phyloP scores from a whole-genome alignment of 2,797 vertebrate species.

The Manis javanica region DNA sequence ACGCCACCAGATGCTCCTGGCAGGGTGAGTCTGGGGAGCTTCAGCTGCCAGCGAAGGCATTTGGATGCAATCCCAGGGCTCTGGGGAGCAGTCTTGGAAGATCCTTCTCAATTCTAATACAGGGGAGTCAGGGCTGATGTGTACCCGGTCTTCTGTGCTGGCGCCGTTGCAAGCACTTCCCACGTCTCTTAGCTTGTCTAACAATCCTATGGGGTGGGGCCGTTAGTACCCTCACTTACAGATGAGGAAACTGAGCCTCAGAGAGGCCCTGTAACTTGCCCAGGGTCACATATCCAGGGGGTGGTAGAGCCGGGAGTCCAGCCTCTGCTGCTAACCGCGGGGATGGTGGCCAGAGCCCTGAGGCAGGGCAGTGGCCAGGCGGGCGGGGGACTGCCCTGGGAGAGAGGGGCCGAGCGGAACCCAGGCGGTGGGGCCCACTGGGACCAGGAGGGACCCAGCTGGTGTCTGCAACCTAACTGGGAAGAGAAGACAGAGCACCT shows the following conservation, averaged over 20 bases:
- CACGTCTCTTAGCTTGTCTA: accelerated
- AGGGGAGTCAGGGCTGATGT: accelerated
- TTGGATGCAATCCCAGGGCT: accelerated
- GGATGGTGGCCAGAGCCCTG: accelerated
- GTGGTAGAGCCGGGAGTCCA: no score
- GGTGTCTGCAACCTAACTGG: accelerated
- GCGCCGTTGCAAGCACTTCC: not conserved
- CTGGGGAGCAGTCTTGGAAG: accelerated
- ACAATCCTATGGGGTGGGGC: not conserved
- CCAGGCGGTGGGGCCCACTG: accelerated
- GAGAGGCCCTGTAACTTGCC: not conserved
- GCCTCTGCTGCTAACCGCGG: not conserved
- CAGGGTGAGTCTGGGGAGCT: not conserved
- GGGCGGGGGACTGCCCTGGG: not conserved
- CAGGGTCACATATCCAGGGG: not conserved
- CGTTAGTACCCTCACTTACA: accelerated
- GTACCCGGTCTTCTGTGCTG: accelerated
- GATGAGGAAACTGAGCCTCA: not conserved
- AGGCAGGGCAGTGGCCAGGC: accelerated
- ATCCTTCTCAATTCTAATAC: accelerated
- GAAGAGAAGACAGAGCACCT: not conserved
- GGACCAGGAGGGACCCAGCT: not conserved
- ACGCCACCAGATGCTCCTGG: accelerated
- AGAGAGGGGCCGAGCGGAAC: not conserved
- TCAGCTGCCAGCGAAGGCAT: accelerated